phyloP scores from a whole-genome alignment of 2,888 invertebrate genomes.

The Ligdia adustata region DNA sequence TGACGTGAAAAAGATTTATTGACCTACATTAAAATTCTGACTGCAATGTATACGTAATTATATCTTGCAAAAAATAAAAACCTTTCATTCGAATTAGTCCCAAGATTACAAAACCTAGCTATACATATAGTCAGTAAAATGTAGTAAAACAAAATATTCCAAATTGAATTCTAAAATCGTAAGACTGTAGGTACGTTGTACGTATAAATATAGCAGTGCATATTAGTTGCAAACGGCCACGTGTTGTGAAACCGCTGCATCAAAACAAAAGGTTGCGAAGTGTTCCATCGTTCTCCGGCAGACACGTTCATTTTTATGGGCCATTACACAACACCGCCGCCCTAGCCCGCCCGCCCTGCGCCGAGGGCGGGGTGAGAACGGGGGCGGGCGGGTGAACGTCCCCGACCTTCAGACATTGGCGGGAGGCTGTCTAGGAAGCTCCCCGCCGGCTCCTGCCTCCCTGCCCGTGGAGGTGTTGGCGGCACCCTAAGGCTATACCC shows the following conservation, averaged over 20 bases:
- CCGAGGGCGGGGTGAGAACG: conserved; percentile 14
- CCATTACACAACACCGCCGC: conserved; percentile 24
- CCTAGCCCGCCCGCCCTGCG: conserved; percentile 17
- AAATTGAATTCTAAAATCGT: too few relatives aligned
- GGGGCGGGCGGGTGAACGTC: conserved; percentile 72
- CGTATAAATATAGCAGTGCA: too few relatives aligned
- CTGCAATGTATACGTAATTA: too few relatives aligned
- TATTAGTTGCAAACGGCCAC: neutral
- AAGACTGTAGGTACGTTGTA: too few relatives aligned
- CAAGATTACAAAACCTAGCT: too few relatives aligned
- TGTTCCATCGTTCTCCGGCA: conserved; percentile 15
- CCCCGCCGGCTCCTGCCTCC: conserved; percentile 17
- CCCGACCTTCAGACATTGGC: conserved; percentile 77
- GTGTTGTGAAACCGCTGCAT: conserved; percentile 16
- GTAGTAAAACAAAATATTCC: too few relatives aligned
- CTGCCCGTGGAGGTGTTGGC: conserved; percentile 21
- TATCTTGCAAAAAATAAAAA: too few relatives aligned
- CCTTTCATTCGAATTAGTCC: too few relatives aligned
- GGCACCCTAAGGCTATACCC: conserved; percentile 13
- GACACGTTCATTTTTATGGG: conserved; percentile 28
- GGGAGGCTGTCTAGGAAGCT: conserved; percentile 70
- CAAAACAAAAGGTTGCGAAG: conserved; percentile 14
- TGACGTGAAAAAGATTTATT: too few relatives aligned
- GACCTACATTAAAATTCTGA: too few relatives aligned
- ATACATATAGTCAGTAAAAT: too few relatives aligned